Evolutionary conservation across 2,888 invertebrate genomes (phyloP), one percentile per base, ranked within the genome.

Genomic region (Drosophila antonietae): DNA sequence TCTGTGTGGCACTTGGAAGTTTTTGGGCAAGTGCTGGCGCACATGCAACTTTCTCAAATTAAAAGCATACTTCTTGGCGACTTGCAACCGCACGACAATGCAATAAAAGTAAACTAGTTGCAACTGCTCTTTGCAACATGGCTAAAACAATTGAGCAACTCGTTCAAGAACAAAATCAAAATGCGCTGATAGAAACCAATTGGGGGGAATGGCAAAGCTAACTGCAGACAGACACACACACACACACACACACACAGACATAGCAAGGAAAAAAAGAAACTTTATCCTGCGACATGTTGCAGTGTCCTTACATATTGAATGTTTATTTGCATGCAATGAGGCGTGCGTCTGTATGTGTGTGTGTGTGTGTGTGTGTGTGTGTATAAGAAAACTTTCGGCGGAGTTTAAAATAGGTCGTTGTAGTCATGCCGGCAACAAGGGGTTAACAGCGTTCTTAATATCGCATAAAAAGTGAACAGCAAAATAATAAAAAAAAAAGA

Each of bases 121-220:
- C 66, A 62, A 65, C 68, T 62, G 67, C 75, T 71, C 41, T 31
- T 28, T 77, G 68, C 81, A 69, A 82, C 85, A 87, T 78, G 83
- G 79, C 87, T 81, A 79, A 86, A 88, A 87, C 89, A 89, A 86
- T 86, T 81, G 89, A 84, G 75, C 78, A 84, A 81, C 89, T 89
- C 85, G 75, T 76, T 84, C 70, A 81, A 75, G 82, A 82, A 81
- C 72, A 84, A 87, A 87, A 89, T 89, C 88, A 87, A 86, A 86
- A 81, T 86, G 82, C 84, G 84, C 74, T 89, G 85, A 85, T 89
- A 89, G 75, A 88, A 83, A 84, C 69, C 85, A 85, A 89, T 89
- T 80, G 77, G 28, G 12, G 44, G 18, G 43, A 31, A 37, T 14
- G 37, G 15, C 14, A 33, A 14, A 33, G 14, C 20, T 18, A 57